phyloP scores from a whole-genome alignment of 2,888 invertebrate species.

The Callyntrura guangdongensis region DNA sequence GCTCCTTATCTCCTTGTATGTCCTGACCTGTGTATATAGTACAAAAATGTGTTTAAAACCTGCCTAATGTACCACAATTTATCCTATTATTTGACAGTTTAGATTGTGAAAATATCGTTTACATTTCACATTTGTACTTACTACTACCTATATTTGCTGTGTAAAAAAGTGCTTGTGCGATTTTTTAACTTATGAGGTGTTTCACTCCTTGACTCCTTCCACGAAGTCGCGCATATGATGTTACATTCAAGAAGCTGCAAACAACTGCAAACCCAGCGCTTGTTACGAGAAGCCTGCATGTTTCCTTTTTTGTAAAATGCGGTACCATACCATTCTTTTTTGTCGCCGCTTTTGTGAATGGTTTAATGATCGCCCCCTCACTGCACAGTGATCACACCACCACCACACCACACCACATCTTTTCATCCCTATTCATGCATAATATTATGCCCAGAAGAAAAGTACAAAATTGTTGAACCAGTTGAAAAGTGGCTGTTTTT shows the following conservation, averaged over 20 bases:
- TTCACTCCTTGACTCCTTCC: constrained; percentile 5
- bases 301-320: constrained; percentile 11
- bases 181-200: constrained; percentile 19
- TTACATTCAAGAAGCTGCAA: too few relatives aligned
- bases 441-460: not conserved
- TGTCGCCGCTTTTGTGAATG: not conserved
- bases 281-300: too few relatives aligned
- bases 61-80: too few relatives aligned
- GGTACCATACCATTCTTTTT: not conserved
- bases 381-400: not conserved
- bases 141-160: not conserved
- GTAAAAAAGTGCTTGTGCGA: not conserved
- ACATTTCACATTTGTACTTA: not conserved
- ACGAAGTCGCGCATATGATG: not conserved
- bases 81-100: not conserved
- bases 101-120: not conserved
- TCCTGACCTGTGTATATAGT: not conserved
- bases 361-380: constrained; percentile 37
- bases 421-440: not conserved
- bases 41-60: not conserved
- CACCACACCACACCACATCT: not conserved
- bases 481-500: not conserved
- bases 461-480: not conserved
- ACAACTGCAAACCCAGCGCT: not conserved
- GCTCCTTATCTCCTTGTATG: not conserved